Percentiles rank a stretch among this genome's conserved stretches.
Evolutionary conservation across 2,888 invertebrate species (phyloP).

Genomic region (Serrognathus titanus): DNA sequence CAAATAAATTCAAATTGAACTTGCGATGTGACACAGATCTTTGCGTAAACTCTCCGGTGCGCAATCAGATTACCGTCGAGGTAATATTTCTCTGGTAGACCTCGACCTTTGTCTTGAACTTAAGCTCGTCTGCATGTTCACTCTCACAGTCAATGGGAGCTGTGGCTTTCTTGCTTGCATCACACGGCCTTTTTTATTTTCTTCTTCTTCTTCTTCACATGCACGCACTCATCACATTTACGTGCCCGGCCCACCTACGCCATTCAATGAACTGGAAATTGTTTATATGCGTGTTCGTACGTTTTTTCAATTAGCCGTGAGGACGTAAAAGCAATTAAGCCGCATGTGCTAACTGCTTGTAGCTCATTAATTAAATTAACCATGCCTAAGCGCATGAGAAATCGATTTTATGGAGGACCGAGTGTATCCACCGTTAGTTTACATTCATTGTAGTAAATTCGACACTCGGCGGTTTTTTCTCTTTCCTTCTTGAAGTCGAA

Average conservation of each 20-base stretch:
- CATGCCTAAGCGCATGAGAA: too few species aligned
- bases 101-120: slow-evolving; percentile 4
- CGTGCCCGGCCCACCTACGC: background rate
- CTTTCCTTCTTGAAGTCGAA: too few species aligned
- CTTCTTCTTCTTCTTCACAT: background rate
- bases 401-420: too few species aligned
- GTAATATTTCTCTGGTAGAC: slow-evolving; percentile 2
- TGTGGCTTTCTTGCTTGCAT: background rate
- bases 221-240: background rate
- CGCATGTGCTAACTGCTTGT: too few species aligned
- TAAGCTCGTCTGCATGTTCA: slow-evolving; percentile 1
- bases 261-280: background rate
- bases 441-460: too few species aligned
- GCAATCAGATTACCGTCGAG: slow-evolving; percentile 1
- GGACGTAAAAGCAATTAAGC: too few species aligned
- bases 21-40: too few species aligned
- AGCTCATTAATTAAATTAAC: too few species aligned
- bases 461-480: too few species aligned
- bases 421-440: too few species aligned
- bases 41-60: background rate
- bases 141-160: slow-evolving; percentile 1
- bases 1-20: too few species aligned
- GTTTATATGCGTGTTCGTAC: background rate
- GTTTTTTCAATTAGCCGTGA: too few species aligned
- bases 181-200: background rate